These are phyloP conservation scores for Otolemur crassicaudatus DNA, from an alignment of 2,797 vertebrate genomes.

Conservation along the genomic window DNA sequence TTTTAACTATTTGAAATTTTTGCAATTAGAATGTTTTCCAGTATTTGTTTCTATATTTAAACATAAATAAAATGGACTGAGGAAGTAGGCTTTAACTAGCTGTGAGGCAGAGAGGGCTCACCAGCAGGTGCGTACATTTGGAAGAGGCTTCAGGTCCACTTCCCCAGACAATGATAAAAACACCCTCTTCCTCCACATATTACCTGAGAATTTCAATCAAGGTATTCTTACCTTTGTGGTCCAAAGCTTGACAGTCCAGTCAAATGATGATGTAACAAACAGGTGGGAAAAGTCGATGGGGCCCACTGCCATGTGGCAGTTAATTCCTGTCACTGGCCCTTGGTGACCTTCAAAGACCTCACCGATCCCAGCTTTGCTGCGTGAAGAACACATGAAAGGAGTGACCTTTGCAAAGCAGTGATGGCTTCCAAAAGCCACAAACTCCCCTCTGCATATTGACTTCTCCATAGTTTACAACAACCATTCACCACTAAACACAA, in stretches of 20 bases:
- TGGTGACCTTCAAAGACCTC: constrained; percentile 99
- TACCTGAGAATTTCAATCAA: not conserved
- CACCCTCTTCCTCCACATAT: not conserved
- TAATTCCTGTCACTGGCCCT: constrained; percentile 97
- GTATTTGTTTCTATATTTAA: not conserved
- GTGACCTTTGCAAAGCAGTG: not conserved
- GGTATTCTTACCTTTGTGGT: constrained; percentile 95
- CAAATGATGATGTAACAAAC: constrained; percentile 98
- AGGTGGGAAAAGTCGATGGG: constrained; percentile 98
- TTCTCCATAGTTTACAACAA: not conserved
- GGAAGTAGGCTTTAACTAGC: not conserved
- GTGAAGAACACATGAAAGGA: constrained; percentile 71
- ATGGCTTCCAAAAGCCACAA: not conserved
- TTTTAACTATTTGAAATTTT: not conserved
- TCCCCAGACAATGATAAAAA: not conserved
- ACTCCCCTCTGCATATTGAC: not conserved
- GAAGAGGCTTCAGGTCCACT: not conserved
- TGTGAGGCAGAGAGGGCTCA: not conserved
- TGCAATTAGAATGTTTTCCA: not conserved
- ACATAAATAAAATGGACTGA: not conserved
- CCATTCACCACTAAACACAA: not conserved
- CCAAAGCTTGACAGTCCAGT: constrained; percentile 99
- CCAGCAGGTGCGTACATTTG: not conserved
- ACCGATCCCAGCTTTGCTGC: constrained; percentile 98
- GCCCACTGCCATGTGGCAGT: constrained; percentile 96